Conservation (phyloP, 2,113 vertebrate species). For the Pogonocichla stellata region DNA sequence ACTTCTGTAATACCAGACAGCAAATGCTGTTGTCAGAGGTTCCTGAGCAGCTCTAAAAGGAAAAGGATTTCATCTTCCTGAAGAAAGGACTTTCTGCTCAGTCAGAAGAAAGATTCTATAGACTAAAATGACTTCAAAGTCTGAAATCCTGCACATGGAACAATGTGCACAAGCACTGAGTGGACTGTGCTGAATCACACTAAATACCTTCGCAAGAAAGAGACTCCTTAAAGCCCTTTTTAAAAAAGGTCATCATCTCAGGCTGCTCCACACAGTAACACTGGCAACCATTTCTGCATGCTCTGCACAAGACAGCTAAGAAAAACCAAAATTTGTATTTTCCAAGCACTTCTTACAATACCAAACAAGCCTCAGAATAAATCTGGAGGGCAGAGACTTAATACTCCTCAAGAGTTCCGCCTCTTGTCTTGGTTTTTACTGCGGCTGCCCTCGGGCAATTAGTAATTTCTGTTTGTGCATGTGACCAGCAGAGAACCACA, state of each 20-base stretch:
- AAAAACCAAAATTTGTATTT: not conserved
- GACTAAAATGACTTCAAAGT: not conserved
- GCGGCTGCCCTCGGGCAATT: not conserved
- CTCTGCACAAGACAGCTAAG: not conserved
- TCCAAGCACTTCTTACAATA: not conserved
- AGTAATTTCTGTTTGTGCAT: not conserved
- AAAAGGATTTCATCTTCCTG: not conserved
- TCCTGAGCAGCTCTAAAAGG: not conserved
- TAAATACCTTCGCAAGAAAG: not conserved
- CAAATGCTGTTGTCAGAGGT: not conserved
- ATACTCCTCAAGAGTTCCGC: not conserved
- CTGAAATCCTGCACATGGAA: not conserved
- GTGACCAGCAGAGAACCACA: not conserved
- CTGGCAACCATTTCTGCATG: not conserved
- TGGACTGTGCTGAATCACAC: not conserved
- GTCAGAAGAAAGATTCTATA: not conserved
- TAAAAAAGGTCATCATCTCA: not conserved
- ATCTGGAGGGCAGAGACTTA: not conserved
- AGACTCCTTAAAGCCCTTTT: not conserved
- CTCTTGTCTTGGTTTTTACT: not conserved
- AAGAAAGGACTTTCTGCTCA: not conserved
- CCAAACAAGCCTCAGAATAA: not conserved
- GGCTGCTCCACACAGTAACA: not conserved
- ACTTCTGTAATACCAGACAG: not conserved
- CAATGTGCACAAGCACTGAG: rapidly evolving